A percentile compares a stretch with the other conserved stretches of the same genome.
These are phyloP conservation scores for Dione vanillae DNA, from an alignment of 2,888 invertebrate genomes.

Conservation along the genomic window DNA sequence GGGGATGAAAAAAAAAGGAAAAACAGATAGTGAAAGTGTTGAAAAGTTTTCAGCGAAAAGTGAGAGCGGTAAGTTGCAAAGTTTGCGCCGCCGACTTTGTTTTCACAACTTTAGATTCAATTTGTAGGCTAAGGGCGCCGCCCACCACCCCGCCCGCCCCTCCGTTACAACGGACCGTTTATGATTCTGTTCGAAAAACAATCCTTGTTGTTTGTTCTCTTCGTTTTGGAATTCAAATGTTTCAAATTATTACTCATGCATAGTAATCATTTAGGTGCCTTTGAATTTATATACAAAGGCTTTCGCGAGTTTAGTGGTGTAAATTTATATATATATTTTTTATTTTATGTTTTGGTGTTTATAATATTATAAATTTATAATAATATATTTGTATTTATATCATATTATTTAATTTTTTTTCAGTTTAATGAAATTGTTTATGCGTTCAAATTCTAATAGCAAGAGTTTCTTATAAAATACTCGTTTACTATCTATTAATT, in stretches of 20 bases:
- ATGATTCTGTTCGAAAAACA: slow-evolving; percentile 54
- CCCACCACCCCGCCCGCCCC: slow-evolving; percentile 50
- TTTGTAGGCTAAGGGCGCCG: slow-evolving; percentile 61
- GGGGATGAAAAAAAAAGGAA: slow-evolving; percentile 52
- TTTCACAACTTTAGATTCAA: slow-evolving; percentile 77
- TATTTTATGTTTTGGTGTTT: too few species aligned
- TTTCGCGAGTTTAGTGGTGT: too few species aligned
- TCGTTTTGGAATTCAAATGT: slow-evolving; percentile 35
- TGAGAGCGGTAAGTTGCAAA: slow-evolving; percentile 73
- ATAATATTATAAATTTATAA: background rate
- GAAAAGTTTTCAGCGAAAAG: slow-evolving; percentile 74
- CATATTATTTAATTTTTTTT: too few species aligned
- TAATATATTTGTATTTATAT: background rate
- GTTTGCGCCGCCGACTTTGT: slow-evolving; percentile 74
- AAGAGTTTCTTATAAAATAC: background rate
- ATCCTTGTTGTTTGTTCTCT: slow-evolving; percentile 41
- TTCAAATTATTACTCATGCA: slow-evolving; percentile 31
- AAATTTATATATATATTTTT: too few species aligned
- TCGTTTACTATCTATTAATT: too few species aligned
- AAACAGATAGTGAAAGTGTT: slow-evolving; percentile 70
- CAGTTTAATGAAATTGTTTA: background rate
- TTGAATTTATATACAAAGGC: slow-evolving; percentile 8
- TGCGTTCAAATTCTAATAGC: background rate
- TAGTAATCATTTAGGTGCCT: slow-evolving; percentile 16
- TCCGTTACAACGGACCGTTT: slow-evolving; percentile 59